Percentiles rank a stretch among this genome's conserved stretches.
These are phyloP conservation scores for Ceyx cyanopectus DNA, from an alignment of 2,113 vertebrate species.

Conservation along the genomic window DNA sequence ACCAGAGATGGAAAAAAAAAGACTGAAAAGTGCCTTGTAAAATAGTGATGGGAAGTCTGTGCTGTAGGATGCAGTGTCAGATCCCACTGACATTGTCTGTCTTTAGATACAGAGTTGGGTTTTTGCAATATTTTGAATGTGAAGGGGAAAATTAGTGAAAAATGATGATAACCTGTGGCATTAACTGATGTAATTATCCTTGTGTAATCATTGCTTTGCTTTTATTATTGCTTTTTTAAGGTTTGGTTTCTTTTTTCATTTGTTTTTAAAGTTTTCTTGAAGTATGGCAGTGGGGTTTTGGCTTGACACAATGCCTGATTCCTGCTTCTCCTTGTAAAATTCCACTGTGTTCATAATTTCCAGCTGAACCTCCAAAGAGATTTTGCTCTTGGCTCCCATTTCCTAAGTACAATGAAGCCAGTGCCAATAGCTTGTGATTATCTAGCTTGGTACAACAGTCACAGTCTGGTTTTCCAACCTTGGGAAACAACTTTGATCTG, in stretches of 20 bases:
- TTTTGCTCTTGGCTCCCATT: constrained; percentile 6
- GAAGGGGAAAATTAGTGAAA: not conserved
- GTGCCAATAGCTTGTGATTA: constrained; percentile 26
- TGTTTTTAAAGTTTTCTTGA: not conserved
- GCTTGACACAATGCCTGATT: not conserved
- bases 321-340: constrained; percentile 22
- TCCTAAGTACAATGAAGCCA: not conserved
- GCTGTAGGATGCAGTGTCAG: not conserved
- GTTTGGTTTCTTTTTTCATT: not conserved
- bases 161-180: not conserved
- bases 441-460: constrained; percentile 20
- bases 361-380: constrained; percentile 17
- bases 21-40: not conserved
- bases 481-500: constrained; percentile 1
- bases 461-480: not conserved
- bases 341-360: constrained; percentile 9
- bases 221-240: not conserved
- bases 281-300: not conserved
- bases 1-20: not conserved
- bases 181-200: not conserved
- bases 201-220: not conserved
- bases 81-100: not conserved
- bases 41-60: not conserved
- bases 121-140: not conserved
- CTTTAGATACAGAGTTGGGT: not conserved